Evolutionary conservation across 2,113 vertebrate species (phyloP).

Genomic region (Eptesicus fuscus): DNA sequence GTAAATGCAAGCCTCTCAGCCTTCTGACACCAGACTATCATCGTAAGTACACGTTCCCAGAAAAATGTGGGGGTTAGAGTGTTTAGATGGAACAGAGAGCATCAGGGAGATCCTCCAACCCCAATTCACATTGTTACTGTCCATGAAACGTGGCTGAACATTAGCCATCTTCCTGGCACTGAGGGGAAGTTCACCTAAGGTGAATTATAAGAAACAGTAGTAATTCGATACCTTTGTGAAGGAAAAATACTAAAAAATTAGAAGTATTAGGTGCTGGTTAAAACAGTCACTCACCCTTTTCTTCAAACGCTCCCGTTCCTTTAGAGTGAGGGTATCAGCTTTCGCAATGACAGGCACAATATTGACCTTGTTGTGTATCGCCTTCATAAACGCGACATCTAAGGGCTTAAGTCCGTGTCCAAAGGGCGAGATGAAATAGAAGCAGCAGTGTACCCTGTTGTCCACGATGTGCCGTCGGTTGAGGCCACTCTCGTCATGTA

Average conservation of each 20-base stretch:
- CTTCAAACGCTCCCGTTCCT: conserved; percentile 95
- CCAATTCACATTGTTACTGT: background rate
- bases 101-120: background rate
- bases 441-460: conserved; percentile 98
- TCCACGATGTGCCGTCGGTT: conserved; percentile 97
- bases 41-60: background rate
- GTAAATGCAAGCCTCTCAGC: background rate
- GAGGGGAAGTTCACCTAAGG: background rate
- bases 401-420: conserved; percentile 92
- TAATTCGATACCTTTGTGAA: background rate
- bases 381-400: conserved; percentile 88
- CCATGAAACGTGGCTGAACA: background rate
- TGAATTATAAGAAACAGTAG: background rate
- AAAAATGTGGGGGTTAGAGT: rapidly evolving
- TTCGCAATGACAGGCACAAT: conserved; percentile 89
- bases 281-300: conserved; percentile 87
- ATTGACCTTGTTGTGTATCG: conserved; percentile 88
- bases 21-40: background rate
- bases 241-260: background rate
- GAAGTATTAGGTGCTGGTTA: too few relatives aligned
- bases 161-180: background rate
- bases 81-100: background rate
- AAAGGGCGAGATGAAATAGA: conserved; percentile 98
- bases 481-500: conserved; percentile 97
- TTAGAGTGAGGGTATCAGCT: conserved; percentile 87